phyloP scores from a whole-genome alignment of 1,140 invertebrate genomes.

The Mycetomoellerius zeteki region DNA sequence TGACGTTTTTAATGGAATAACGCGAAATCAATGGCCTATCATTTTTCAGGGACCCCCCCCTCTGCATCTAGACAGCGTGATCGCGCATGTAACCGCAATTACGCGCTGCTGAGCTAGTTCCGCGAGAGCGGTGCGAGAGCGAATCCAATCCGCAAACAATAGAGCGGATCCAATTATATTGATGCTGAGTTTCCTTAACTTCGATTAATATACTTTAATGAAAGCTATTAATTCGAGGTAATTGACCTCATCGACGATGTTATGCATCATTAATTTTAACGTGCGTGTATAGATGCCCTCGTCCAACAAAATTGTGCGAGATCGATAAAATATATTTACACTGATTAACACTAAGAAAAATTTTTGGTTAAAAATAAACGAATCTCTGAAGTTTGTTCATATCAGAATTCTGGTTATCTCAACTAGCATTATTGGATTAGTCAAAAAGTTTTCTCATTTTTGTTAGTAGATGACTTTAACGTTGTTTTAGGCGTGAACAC shows the following conservation, averaged over 20 bases:
- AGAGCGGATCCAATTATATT: conserved; percentile 29
- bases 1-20: conserved; percentile 66
- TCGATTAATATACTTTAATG: conserved; percentile 47
- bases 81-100: conserved; percentile 60
- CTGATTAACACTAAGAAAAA: too few species aligned
- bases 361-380: too few species aligned
- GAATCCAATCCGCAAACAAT: conserved; percentile 48
- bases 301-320: neutral
- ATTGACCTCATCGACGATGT: neutral
- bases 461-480: too few species aligned
- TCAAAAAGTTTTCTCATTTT: too few species aligned
- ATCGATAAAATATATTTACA: neutral
- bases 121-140: conserved; percentile 17
- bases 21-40: conserved; percentile 61
- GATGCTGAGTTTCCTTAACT: conserved; percentile 27
- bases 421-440: too few species aligned
- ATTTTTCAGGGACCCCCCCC: conserved; percentile 49
- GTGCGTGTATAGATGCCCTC: neutral
- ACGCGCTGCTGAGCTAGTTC: conserved; percentile 26
- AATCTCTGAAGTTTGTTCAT: too few species aligned
- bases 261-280: neutral
- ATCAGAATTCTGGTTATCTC: too few species aligned
- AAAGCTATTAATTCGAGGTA: conserved; percentile 18
- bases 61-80: conserved; percentile 36
- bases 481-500: too few species aligned